These are phyloP conservation scores for Caranx ignobilis DNA, from an alignment of 2,113 vertebrate species.

Conservation along the genomic window DNA sequence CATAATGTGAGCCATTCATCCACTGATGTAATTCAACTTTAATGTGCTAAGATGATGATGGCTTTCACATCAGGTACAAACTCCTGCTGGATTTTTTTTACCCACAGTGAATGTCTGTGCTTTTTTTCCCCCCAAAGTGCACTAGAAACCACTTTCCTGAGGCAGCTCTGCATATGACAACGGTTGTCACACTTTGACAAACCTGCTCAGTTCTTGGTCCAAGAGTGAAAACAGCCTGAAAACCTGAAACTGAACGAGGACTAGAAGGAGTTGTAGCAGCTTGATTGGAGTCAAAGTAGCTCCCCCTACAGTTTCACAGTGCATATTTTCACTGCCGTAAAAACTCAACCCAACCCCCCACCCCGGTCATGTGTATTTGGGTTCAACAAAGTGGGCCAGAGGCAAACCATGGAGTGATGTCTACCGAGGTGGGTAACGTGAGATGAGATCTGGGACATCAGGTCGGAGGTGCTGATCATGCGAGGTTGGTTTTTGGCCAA, in stretches of 20 bases:
- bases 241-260: conserved; percentile 7
- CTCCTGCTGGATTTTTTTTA: not conserved
- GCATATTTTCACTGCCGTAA: too few species aligned
- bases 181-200: not conserved
- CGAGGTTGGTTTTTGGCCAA: too few species aligned
- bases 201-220: not conserved
- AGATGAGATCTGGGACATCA: too few species aligned
- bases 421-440: too few species aligned
- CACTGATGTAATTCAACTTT: conserved; percentile 10
- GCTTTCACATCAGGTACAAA: conserved; percentile 17
- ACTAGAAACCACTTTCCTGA: conserved; percentile 8
- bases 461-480: too few species aligned
- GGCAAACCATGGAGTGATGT: too few species aligned
- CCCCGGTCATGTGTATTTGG: too few species aligned
- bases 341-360: too few species aligned
- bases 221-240: not conserved
- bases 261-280: not conserved
- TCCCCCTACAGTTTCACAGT: not conserved
- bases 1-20: conserved; percentile 4
- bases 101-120: not conserved
- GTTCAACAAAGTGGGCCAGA: too few species aligned
- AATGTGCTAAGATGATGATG: conserved; percentile 1
- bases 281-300: conserved; percentile 9
- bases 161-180: not conserved
- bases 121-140: not conserved